Evolutionary conservation across 92 coral and sea anemone genomes (phyloP).

Genomic region (Heliopora coerulea): DNA sequence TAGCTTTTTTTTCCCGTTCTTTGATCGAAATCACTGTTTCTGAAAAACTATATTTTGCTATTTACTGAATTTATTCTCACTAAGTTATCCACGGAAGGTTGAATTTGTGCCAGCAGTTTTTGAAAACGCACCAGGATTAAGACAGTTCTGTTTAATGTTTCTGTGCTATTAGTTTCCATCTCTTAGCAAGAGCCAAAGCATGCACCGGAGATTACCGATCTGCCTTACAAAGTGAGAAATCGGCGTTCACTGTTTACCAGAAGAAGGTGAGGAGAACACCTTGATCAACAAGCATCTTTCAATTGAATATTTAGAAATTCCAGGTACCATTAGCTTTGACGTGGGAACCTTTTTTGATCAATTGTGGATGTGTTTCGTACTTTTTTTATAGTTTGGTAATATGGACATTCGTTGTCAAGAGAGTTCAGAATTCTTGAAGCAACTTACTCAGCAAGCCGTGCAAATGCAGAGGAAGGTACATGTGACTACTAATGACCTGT

Average conservation of each 20-base stretch:
- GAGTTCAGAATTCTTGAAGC: slow-evolving; percentile 90
- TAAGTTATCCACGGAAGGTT: too few relatives aligned
- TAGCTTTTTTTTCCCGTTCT: too few relatives aligned
- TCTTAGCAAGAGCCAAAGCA: slow-evolving; percentile 95
- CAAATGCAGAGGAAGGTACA: slow-evolving; percentile 90
- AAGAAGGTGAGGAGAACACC: slow-evolving; percentile 57
- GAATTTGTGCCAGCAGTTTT: too few relatives aligned
- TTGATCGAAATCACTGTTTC: too few relatives aligned
- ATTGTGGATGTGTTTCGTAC: slow-evolving; percentile 9
- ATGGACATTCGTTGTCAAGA: slow-evolving; percentile 86
- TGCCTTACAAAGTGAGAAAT: slow-evolving; percentile 84
- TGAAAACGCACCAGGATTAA: too few relatives aligned
- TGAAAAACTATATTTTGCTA: too few relatives aligned
- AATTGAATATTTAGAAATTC: neutral
- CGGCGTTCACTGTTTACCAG: slow-evolving; percentile 85
- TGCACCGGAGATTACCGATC: slow-evolving; percentile 91
- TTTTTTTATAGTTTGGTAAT: slow-evolving; percentile 74
- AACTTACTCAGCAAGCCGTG: slow-evolving; percentile 96
- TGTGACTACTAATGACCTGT: too few relatives aligned
- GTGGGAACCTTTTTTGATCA: too few relatives aligned
- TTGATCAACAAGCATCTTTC: neutral
- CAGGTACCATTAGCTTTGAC: too few relatives aligned
- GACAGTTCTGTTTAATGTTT: neutral
- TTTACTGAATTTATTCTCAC: too few relatives aligned
- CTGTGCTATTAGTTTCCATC: slow-evolving; percentile 64